These are phyloP conservation scores for Ethmia dodecea DNA, from an alignment of 2,888 invertebrate species.

Conservation along the genomic window DNA sequence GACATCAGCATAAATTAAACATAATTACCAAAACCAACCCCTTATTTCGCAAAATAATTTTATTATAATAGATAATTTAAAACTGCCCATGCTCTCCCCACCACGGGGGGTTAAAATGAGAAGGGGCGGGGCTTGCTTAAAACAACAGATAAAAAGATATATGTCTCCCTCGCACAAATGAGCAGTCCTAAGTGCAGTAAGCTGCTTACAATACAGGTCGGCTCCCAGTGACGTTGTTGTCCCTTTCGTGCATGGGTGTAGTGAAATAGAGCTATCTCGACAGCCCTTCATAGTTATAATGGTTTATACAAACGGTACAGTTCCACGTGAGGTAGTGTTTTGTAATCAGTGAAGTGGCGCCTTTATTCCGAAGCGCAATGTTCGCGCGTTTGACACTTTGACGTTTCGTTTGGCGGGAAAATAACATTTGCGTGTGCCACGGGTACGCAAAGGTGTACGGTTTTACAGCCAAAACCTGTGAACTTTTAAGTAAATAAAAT, in stretches of 20 bases:
- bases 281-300: constrained; percentile 65
- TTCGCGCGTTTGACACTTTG: constrained; percentile 68
- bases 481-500: constrained; percentile 30
- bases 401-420: constrained; percentile 73
- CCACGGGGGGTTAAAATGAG: constrained; percentile 61
- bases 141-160: constrained; percentile 49
- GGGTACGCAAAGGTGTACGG: constrained; percentile 28
- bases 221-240: constrained; percentile 27
- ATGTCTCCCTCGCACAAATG: constrained; percentile 67
- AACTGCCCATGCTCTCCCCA: constrained; percentile 72
- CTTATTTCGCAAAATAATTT: constrained; percentile 75
- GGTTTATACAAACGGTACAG: constrained; percentile 47
- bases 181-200: constrained; percentile 68
- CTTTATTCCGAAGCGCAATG: constrained; percentile 67
- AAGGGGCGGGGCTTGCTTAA: constrained; percentile 61
- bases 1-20: constrained; percentile 66
- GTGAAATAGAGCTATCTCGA: constrained; percentile 50
- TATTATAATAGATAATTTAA: constrained; percentile 77
- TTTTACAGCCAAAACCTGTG: constrained; percentile 38
- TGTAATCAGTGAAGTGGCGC: constrained; percentile 75
- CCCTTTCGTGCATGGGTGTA: constrained; percentile 12
- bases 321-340: constrained; percentile 73
- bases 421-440: constrained; percentile 33
- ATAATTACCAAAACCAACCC: constrained; percentile 75
- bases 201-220: constrained; percentile 71